A percentile compares a stretch with the other conserved stretches of the same genome.
phyloP scores from a whole-genome alignment of 2,797 vertebrate species.

The Urosaurus nigricauda region DNA sequence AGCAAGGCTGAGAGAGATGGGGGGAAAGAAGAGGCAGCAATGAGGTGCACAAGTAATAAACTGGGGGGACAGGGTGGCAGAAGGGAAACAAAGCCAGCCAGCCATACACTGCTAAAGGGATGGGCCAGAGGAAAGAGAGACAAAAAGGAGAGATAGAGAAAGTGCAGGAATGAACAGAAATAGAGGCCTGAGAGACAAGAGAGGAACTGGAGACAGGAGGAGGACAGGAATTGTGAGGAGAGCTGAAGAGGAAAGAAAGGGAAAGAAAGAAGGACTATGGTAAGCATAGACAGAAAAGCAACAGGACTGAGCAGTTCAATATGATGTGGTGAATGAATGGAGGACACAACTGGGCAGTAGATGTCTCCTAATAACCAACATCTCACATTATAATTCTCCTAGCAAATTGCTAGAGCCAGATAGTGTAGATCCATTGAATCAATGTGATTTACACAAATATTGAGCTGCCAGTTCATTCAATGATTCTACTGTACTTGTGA shows the following conservation, averaged over 20 bases:
- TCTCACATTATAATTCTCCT: too few species aligned
- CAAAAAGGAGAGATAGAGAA: not conserved
- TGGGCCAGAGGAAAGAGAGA: not conserved
- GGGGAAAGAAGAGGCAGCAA: not conserved
- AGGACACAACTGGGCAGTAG: too few species aligned
- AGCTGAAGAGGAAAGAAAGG: not conserved
- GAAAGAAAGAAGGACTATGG: not conserved
- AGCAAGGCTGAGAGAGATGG: slow-evolving; percentile 34
- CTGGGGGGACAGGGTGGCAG: slow-evolving; percentile 16
- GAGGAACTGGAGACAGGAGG: not conserved
- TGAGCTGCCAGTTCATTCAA: too few species aligned
- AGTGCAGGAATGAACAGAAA: not conserved
- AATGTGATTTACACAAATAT: too few species aligned
- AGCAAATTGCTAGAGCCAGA: too few species aligned
- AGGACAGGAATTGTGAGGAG: not conserved
- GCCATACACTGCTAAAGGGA: not conserved
- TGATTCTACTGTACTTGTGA: too few species aligned
- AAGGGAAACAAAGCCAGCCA: slow-evolving; percentile 17
- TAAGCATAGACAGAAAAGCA: not conserved
- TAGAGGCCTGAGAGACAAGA: not conserved
- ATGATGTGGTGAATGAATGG: too few species aligned
- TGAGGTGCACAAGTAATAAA: slow-evolving; percentile 33
- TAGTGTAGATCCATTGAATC: too few species aligned
- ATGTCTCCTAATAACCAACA: too few species aligned
- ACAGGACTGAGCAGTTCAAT: not conserved